Evolutionary conservation across 2,113 vertebrate species (phyloP).

Genomic region (Bubo scandiacus): DNA sequence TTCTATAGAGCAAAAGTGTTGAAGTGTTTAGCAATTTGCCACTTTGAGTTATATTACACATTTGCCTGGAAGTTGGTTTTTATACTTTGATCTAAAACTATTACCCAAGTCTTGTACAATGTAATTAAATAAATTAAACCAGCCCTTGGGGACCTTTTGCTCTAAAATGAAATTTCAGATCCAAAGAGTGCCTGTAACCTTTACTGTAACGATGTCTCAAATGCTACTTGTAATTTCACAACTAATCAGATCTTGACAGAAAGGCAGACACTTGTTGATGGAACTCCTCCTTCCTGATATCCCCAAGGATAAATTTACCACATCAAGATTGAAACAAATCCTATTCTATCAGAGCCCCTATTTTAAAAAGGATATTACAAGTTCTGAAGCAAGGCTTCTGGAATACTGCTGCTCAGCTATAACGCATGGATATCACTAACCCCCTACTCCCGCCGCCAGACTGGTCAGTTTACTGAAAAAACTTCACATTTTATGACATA

Average conservation of each 20-base stretch:
- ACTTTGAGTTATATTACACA: conserved; percentile 73
- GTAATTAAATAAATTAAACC: conserved; percentile 81
- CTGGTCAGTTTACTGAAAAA: background rate
- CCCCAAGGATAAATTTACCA: conserved; percentile 49
- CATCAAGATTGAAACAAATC: conserved; percentile 32
- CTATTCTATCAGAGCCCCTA: conserved; percentile 18
- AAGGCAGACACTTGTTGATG: conserved; percentile 58
- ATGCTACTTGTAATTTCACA: conserved; percentile 67
- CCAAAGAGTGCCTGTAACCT: conserved; percentile 69
- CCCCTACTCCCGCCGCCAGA: fast-evolving
- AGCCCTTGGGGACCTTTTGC: conserved; percentile 73
- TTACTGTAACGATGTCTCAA: conserved; percentile 69
- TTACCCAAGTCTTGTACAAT: conserved; percentile 68
- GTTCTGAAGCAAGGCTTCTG: background rate
- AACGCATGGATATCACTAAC: background rate
- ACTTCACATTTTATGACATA: fast-evolving
- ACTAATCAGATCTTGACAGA: conserved; percentile 72
- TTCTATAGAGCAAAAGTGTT: conserved; percentile 41
- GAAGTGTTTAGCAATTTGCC: conserved; percentile 66
- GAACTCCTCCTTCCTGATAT: background rate
- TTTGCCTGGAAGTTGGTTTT: conserved; percentile 72
- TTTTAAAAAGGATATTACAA: background rate
- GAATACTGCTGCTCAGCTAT: background rate
- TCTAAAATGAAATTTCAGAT: conserved; percentile 76
- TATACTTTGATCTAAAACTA: conserved; percentile 75